These are phyloP conservation scores for Phoenicopterus ruber DNA, from an alignment of 2,113 vertebrate genomes.

Conservation along the genomic window DNA sequence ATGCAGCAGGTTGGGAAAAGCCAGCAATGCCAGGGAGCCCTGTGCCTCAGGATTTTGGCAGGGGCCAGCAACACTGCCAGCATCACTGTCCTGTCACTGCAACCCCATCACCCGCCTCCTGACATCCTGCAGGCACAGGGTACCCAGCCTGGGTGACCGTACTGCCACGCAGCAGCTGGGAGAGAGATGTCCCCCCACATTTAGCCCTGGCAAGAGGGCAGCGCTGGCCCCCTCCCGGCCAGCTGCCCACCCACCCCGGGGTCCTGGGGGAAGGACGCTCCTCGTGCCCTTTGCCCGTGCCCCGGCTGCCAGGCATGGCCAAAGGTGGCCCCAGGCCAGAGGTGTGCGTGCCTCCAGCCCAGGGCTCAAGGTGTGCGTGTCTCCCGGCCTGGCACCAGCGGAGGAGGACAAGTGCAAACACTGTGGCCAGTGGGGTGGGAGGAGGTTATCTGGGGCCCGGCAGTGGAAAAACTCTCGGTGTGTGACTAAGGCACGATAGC, in stretches of 20 bases:
- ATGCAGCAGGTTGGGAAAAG: neutral
- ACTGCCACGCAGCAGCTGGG: neutral
- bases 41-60: neutral
- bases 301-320: neutral
- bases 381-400: conserved; percentile 41
- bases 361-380: conserved; percentile 12
- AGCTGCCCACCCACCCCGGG: neutral
- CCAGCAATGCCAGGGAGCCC: neutral
- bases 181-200: neutral
- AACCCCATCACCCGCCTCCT: neutral
- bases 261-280: neutral
- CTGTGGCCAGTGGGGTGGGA: neutral
- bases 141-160: neutral
- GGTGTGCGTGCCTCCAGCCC: neutral
- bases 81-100: neutral
- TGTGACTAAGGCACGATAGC: conserved; percentile 51
- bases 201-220: neutral
- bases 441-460: conserved; percentile 59
- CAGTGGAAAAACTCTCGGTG: conserved; percentile 21
- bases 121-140: neutral
- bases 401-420: conserved; percentile 63
- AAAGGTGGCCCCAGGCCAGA: neutral
- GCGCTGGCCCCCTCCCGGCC: neutral
- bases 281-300: neutral
- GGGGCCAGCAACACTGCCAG: neutral